Base-by-base conservation (phyloP, 2,797 vertebrate species). In the Megaceryle alcyon region DNA sequence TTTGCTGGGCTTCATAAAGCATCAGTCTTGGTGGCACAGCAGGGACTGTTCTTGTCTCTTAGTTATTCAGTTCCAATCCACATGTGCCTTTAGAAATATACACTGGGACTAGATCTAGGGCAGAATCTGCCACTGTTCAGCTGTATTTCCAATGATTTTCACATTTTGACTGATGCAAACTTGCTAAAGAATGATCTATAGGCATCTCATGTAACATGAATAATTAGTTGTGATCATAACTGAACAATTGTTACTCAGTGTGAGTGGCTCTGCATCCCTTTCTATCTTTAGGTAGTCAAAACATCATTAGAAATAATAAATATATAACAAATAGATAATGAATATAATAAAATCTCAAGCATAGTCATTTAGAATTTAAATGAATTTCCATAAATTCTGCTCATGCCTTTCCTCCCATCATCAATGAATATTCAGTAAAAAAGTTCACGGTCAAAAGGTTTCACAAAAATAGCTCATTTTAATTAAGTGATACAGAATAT, bases 371-470 rank as follows among this genome's bases (percentile, higher is more conserved):
- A 68, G 22, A 57, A 84, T 88, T 91, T 60, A 86, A 92, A 90
- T 82, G 2, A 73, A 51, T 92, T 95, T 85, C 49, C 43, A 80
- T 73, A 82, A 77, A 71, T 94, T 94, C 53, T 86, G 25, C 44
- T 92, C 46, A 60, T 90, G 75, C 12, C n/a, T 73, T 73, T 78
- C 51, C 44, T 86, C 29, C n/a, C 23, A 33, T 73, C 4, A 2
- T 66, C 80, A 82, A 54, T 94, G 77, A 95, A 94, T 94, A 94
- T 92, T 95, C 83, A 92, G 73, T 66, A 25, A 91, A 86, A 94
- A 53, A 10, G 13, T 88, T 94, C 66, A 49, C 18, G 60, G 59
- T 72, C 66, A 94, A 88, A 93, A 91, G 31, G 0, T 0, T 80
- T 90, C 39, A 31, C 77, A 85, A 90, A 96, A 95, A 86, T 77